Evolutionary conservation across 2,113 vertebrate genomes (phyloP), one percentile per base, ranked within the genome.

Genomic region (Callospermophilus lateralis): DNA sequence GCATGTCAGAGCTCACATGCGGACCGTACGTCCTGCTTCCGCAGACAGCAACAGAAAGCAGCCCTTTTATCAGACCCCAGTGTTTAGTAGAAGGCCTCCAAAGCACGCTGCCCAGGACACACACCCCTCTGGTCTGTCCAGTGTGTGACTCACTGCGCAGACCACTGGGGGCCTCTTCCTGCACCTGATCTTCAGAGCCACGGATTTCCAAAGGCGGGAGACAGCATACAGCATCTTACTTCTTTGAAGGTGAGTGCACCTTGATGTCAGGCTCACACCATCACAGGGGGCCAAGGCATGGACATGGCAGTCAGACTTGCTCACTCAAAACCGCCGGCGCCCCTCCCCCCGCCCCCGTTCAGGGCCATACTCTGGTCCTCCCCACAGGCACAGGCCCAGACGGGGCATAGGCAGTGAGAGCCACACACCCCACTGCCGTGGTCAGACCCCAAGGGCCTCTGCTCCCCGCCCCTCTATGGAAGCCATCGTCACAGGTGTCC

Each of bases 391-490:
- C 94, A 90, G 0, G 92, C 30, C 78, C 19, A 4, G 74, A 39
- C 45, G 7, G 91, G 90, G 70, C 85, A 84, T 3, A 65, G 53
- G 39, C 73, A 61, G 86, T 19, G 15, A 45, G 55, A 88, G 87
- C 51, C 70, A 94, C 87, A 84, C 84, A 74, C 4, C 3, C 32
- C 48, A 28, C 42, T 61, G 86, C 39, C 85, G 12, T n/a, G 90
- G 74, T 28, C 55, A 45, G 39, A 95, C 79, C 80, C 13, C n/a
- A 8, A 81, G 78, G n/a, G 42, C 53, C 89, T 94, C 72, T 84
- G 81, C 26, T 93, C 58, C 73, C 12, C 16, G 89, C 77, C 92
- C 68, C 55, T 83, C 87, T 70, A 39, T 81, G 81, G n/a, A 63
- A 65, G 12, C 91, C 73, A 32, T 8, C 3, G 2, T 26, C 2